A percentile compares a stretch with the other conserved stretches of the same genome.
phyloP scores from a whole-genome alignment of 1,140 invertebrate genomes.

The Stegodyphus mimosarum region DNA sequence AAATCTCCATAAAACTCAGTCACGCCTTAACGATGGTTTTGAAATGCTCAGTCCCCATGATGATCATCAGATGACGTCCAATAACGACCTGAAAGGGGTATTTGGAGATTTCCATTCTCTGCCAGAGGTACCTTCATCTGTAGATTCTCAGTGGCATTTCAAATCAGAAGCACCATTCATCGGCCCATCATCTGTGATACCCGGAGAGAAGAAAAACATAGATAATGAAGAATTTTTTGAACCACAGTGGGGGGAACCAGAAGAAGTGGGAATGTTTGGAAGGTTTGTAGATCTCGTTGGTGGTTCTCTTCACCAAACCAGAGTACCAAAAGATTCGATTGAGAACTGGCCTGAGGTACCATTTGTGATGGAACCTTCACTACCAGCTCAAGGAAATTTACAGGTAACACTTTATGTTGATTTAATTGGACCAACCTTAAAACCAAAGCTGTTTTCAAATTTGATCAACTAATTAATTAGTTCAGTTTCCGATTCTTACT shows the following conservation, averaged over 20 bases:
- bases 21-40: background rate
- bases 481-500: too few relatives aligned
- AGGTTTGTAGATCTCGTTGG: conserved; percentile 23
- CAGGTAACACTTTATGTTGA: too few relatives aligned
- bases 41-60: background rate
- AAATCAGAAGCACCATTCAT: background rate
- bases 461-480: too few relatives aligned
- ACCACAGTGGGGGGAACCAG: conserved; percentile 10
- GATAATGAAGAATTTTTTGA: background rate
- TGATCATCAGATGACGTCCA: background rate
- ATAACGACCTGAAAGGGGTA: background rate
- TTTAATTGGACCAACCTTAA: too few relatives aligned
- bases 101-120: background rate
- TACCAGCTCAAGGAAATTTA: too few relatives aligned
- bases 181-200: background rate
- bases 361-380: too few relatives aligned
- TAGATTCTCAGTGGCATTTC: background rate
- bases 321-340: too few relatives aligned
- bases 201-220: background rate
- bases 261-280: conserved; percentile 34
- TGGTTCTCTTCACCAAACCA: background rate
- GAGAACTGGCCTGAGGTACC: too few relatives aligned
- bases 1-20: background rate
- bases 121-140: background rate
- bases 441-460: too few relatives aligned